Base-by-base conservation (phyloP, 1,140 invertebrate genomes). In the Phortica variegata region DNA sequence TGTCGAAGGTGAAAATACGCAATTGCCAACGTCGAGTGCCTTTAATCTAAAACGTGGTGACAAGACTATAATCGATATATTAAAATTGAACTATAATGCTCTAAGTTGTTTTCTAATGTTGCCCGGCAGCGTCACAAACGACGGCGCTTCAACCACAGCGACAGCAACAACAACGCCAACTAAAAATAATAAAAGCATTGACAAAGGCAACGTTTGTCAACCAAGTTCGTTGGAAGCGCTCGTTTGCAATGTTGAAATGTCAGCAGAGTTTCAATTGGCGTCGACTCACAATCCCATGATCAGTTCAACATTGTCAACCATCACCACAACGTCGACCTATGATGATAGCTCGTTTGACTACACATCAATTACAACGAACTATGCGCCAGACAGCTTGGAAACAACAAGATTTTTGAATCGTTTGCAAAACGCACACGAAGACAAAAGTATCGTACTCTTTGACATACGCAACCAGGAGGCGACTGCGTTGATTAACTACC, bases 51-150 rank as follows among this genome's bases (percentile, higher is more conserved):
- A 63, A 21, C 66, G 58, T 40, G 62, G 58, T 9, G 70, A 73
- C 39, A 73, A 71, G 41, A 71, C 56, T 19, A 73, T 73, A 49
- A 48, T 62, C 33, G 71, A 74, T 52, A 69, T 74, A 45, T 54
- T 74, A 18, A 69, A 59, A 41, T 42, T 74, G 0, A 73, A 73
- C 54, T 71, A 63, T 43, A 74, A 74, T 56, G 71, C 71, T 0
- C 49, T 74, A 18, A 55, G 59, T 37, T 62, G 61, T 54, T 74
- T 71, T 52, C 60, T 74, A 23, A 58, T 73, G 61, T 54, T 68
- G 15, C 63, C 63, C 9, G 69, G 60, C 10, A 10, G 23, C n/a
- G n/a, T n/a, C n/a, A n/a, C n/a, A n/a, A n/a, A n/a, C n/a, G n/a
- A n/a, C 10, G 23, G 23, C 5, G 23, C 23, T 5, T 5, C 23